These are phyloP conservation scores for Dreissena polymorpha DNA, from an alignment of 1,140 invertebrate species.

Conservation along the genomic window DNA sequence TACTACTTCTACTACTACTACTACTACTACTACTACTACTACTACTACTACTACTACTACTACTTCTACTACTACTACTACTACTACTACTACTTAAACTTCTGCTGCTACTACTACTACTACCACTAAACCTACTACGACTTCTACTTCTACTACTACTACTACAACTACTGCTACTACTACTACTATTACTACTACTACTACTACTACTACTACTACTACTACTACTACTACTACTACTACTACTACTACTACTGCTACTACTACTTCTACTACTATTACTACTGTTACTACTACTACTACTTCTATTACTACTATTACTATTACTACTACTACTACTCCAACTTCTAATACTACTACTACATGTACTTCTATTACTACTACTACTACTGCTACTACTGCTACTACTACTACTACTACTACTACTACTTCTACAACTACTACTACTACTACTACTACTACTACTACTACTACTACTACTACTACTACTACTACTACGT, in stretches of 20 bases:
- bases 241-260: conserved; percentile 29
- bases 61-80: conserved; percentile 21
- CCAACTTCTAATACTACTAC: no score
- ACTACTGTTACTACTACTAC: conserved; percentile 25
- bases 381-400: conserved; percentile 20
- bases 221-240: conserved; percentile 28
- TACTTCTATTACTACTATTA: conserved; percentile 20
- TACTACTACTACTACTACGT: no score
- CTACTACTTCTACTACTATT: conserved; percentile 23
- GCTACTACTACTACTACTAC: conserved; percentile 24
- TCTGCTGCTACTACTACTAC: no score
- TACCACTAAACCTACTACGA: no score
- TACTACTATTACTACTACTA: conserved; percentile 26
- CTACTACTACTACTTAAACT: no score
- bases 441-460: conserved; percentile 28
- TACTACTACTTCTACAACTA: conserved; percentile 26
- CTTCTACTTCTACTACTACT: no score
- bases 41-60: conserved; percentile 31
- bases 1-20: conserved; percentile 32
- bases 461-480: conserved; percentile 29
- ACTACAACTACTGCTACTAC: not conserved
- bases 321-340: no score
- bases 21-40: conserved; percentile 34
- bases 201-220: conserved; percentile 31
- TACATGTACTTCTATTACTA: conserved; percentile 23